phyloP scores from a whole-genome alignment of 1,140 invertebrate genomes.

The Meloidogyne hapla region DNA sequence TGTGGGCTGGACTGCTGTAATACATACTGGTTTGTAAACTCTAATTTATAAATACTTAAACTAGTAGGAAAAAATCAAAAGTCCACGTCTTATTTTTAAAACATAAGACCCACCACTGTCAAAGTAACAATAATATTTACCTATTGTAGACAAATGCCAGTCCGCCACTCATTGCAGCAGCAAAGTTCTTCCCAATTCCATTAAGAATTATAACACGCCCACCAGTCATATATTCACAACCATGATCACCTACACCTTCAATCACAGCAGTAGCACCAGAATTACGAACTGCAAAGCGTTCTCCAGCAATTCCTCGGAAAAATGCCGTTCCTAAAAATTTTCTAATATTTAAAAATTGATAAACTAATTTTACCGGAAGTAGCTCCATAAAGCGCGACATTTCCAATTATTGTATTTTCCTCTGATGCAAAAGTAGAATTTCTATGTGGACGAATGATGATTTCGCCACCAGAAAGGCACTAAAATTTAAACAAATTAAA shows the following conservation, averaged over 20 bases:
- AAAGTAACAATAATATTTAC: conserved; percentile 62
- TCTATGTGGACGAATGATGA: conserved; percentile 89
- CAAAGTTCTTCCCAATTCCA: conserved; percentile 92
- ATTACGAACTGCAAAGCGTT: conserved; percentile 95
- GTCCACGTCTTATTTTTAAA: background rate
- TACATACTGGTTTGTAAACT: background rate
- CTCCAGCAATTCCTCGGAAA: conserved; percentile 92
- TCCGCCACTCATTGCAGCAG: conserved; percentile 95
- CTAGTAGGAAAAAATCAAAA: background rate
- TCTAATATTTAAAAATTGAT: background rate
- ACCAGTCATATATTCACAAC: conserved; percentile 99
- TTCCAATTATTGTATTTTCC: conserved; percentile 93
- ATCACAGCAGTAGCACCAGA: conserved; percentile 87
- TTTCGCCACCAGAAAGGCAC: conserved; percentile 89
- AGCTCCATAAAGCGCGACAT: conserved; percentile 95
- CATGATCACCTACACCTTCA: conserved; percentile 94
- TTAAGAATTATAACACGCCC: conserved; percentile 79
- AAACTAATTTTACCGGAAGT: conserved; percentile 71
- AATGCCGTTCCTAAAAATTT: conserved; percentile 74
- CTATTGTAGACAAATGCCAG: conserved; percentile 91
- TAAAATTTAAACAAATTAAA: conserved; percentile 62
- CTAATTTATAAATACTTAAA: background rate
- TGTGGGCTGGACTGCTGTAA: conserved; percentile 62
- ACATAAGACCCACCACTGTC: background rate
- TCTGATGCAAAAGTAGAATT: conserved; percentile 79